Evolutionary conservation across 2,888 invertebrate species (phyloP).

Genomic region (Empis stercorea): DNA sequence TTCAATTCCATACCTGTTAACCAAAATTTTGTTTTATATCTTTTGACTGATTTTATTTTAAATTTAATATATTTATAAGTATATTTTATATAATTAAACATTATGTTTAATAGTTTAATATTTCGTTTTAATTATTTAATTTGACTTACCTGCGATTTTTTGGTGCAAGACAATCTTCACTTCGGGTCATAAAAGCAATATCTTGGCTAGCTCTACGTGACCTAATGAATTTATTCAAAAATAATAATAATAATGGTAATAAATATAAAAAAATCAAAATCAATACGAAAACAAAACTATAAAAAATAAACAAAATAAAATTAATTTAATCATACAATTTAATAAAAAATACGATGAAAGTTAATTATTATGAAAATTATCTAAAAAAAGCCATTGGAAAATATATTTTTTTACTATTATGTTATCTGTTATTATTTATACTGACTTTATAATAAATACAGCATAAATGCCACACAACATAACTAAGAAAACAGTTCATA

Average conservation of each 20-base stretch:
- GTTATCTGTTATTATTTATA: too few relatives aligned
- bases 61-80: too few relatives aligned
- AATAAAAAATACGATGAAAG: not conserved
- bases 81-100: too few relatives aligned
- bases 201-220: conserved; percentile 81
- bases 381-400: too few relatives aligned
- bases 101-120: too few relatives aligned
- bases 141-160: conserved; percentile 44
- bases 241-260: conserved; percentile 27
- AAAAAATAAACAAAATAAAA: conserved; percentile 14
- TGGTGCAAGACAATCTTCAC: conserved; percentile 51
- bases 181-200: conserved; percentile 49
- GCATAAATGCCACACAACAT: too few relatives aligned
- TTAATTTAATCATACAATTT: conserved; percentile 13
- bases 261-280: conserved; percentile 19
- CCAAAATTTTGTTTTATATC: too few relatives aligned
- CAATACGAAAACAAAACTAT: conserved; percentile 18
- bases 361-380: too few relatives aligned
- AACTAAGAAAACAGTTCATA: too few relatives aligned
- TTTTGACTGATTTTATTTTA: too few relatives aligned
- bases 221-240: conserved; percentile 40
- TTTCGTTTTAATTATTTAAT: not conserved
- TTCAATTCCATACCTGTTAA: too few relatives aligned
- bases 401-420: not conserved
- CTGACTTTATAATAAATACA: too few relatives aligned